A percentile compares a stretch with the other conserved stretches of the same genome.
These are phyloP conservation scores for Pectinophora gossypiella DNA, from an alignment of 1,140 invertebrate genomes.

Conservation along the genomic window DNA sequence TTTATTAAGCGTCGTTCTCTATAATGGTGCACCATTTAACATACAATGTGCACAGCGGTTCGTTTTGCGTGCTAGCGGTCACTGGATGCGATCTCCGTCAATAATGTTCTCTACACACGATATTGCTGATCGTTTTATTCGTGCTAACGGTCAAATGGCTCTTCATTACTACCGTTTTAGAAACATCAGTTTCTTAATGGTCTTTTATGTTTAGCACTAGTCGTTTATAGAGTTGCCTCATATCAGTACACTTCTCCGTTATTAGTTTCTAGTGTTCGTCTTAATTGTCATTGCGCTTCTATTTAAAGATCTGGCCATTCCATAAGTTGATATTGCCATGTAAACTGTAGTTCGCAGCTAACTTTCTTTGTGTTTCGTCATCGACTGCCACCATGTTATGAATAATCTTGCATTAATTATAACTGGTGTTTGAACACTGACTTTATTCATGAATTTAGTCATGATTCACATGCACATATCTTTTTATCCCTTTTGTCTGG, in stretches of 20 bases:
- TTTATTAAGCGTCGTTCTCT: constrained; percentile 68
- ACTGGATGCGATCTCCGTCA: constrained; percentile 33
- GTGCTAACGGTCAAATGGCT: background rate
- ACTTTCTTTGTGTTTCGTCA: constrained; percentile 41
- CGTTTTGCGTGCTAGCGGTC: constrained; percentile 45
- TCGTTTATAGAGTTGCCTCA: too few relatives aligned
- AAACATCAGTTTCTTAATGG: background rate
- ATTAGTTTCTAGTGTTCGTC: too few relatives aligned
- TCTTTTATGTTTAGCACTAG: too few relatives aligned
- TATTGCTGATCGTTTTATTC: constrained; percentile 12
- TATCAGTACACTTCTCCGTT: too few relatives aligned
- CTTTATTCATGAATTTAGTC: constrained; percentile 32
- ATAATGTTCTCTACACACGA: constrained; percentile 26
- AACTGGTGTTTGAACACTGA: constrained; percentile 28
- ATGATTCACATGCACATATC: constrained; percentile 17
- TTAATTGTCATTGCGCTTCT: background rate
- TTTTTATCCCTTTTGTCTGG: constrained; percentile 7
- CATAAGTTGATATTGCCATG: constrained; percentile 27
- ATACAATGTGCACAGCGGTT: constrained; percentile 56
- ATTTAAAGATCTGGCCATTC: constrained; percentile 5
- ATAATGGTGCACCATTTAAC: constrained; percentile 66
- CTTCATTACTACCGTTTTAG: background rate
- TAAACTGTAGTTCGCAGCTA: constrained; percentile 20
- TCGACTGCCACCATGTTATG: constrained; percentile 22
- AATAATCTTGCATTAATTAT: constrained; percentile 41